Conservation (phyloP, 2,113 vertebrate species). For the Xiphophorus maculatus region DNA sequence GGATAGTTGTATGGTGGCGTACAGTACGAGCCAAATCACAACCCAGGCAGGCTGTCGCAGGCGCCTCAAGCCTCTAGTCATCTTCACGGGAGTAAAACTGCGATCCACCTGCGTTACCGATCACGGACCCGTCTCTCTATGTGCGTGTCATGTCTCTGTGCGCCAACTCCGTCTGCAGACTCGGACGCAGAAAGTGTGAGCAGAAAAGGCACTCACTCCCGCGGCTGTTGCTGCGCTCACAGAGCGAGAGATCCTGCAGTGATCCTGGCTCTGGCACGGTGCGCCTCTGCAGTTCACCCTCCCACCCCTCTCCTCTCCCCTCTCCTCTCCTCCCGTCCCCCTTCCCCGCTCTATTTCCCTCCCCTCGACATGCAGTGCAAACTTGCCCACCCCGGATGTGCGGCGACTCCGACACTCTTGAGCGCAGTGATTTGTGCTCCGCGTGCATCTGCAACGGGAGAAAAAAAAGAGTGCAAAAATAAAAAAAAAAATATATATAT, state of each 20-base stretch:
- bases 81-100: constrained; percentile 59
- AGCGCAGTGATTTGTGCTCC: constrained; percentile 45
- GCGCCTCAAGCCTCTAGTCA: constrained; percentile 68
- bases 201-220: not conserved
- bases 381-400: constrained; percentile 67
- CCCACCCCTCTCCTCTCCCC: no score
- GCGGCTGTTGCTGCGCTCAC: constrained; percentile 34
- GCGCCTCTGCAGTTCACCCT: constrained; percentile 66
- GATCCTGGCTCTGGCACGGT: constrained; percentile 70
- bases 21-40: constrained; percentile 70
- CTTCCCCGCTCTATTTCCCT: constrained; percentile 62
- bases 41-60: constrained; percentile 60
- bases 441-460: no score
- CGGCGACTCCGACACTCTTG: constrained; percentile 34
- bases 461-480: no score
- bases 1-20: constrained; percentile 63
- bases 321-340: no score
- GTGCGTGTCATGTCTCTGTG: constrained; percentile 70
- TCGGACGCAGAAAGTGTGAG: constrained; percentile 12
- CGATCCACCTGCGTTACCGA: constrained; percentile 66
- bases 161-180: constrained; percentile 12
- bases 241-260: constrained; percentile 50
- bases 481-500: no score
- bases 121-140: constrained; percentile 45
- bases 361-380: constrained; percentile 63